Conservation (phyloP, 2,797 vertebrate species). For the Cossypha caffra region DNA sequence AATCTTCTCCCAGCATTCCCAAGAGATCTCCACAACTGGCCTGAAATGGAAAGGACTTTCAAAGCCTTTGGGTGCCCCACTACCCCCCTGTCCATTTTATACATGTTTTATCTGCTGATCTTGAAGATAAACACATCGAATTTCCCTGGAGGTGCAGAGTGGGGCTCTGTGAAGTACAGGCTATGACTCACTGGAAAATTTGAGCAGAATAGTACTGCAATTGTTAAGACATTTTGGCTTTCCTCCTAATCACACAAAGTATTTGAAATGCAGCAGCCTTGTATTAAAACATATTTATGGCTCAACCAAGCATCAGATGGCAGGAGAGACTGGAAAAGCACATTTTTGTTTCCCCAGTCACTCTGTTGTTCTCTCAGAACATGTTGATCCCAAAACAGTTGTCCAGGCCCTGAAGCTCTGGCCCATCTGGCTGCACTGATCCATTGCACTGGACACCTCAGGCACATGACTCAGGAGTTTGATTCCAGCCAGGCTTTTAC, state of each 20-base stretch:
- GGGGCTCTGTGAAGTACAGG: neutral
- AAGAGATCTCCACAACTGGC: neutral
- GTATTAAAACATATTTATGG: neutral
- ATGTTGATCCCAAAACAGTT: neutral
- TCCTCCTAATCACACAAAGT: neutral
- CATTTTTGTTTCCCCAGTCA: neutral
- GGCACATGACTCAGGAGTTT: neutral
- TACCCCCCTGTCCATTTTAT: neutral
- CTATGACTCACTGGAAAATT: neutral
- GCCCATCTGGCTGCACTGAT: neutral
- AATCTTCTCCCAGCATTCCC: neutral
- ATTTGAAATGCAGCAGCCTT: neutral
- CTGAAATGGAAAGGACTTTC: neutral
- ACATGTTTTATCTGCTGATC: neutral
- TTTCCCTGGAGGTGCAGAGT: neutral
- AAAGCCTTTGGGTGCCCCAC: neutral
- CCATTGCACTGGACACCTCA: neutral
- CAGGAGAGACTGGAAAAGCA: neutral
- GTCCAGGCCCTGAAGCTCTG: neutral
- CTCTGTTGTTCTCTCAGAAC: neutral
- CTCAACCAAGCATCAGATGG: neutral
- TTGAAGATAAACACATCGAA: neutral
- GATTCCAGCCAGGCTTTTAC: neutral
- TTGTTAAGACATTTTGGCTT: neutral
- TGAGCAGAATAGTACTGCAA: neutral